Evolutionary conservation across 2,888 invertebrate genomes (phyloP).

Genomic region (Cataglyphis livida): DNA sequence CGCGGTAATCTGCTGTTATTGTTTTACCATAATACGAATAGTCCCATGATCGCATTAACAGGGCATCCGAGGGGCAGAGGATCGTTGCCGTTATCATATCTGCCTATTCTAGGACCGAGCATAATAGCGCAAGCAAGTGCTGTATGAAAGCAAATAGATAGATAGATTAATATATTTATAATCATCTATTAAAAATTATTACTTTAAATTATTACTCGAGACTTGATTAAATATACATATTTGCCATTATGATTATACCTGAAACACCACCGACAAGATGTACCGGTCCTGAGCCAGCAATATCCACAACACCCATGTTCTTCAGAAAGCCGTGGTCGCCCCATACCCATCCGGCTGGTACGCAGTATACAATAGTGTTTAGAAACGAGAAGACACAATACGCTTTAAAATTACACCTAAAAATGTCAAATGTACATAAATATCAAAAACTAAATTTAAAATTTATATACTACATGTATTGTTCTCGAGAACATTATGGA

Average conservation of each 20-base stretch:
- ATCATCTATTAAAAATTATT: slow-evolving; percentile 11
- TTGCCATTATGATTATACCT: slow-evolving; percentile 76
- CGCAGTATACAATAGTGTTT: slow-evolving; percentile 96
- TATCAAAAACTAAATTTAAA: slow-evolving; percentile 49
- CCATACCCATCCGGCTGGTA: slow-evolving; percentile 98
- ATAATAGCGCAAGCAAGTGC: slow-evolving; percentile 96
- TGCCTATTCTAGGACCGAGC: slow-evolving; percentile 95
- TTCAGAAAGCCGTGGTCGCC: slow-evolving; percentile 95
- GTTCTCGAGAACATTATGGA: neutral
- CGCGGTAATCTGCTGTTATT: neutral
- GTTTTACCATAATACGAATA: slow-evolving; percentile 93
- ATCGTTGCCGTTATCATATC: slow-evolving; percentile 92
- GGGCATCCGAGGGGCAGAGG: slow-evolving; percentile 94
- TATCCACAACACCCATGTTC: slow-evolving; percentile 94
- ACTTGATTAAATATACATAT: neutral
- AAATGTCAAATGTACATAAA: slow-evolving; percentile 51
- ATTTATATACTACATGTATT: neutral
- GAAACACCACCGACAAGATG: slow-evolving; percentile 93
- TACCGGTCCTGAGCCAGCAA: slow-evolving; percentile 96
- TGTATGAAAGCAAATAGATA: slow-evolving; percentile 30
- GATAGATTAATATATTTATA: neutral
- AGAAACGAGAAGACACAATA: slow-evolving; percentile 96
- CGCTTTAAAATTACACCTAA: slow-evolving; percentile 95
- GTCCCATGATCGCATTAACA: slow-evolving; percentile 96
- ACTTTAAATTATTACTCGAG: neutral